Evolutionary conservation across 2,888 invertebrate genomes (phyloP), one percentile per base, ranked within the genome.

Genomic region (Hirudinaria manillensis): DNA sequence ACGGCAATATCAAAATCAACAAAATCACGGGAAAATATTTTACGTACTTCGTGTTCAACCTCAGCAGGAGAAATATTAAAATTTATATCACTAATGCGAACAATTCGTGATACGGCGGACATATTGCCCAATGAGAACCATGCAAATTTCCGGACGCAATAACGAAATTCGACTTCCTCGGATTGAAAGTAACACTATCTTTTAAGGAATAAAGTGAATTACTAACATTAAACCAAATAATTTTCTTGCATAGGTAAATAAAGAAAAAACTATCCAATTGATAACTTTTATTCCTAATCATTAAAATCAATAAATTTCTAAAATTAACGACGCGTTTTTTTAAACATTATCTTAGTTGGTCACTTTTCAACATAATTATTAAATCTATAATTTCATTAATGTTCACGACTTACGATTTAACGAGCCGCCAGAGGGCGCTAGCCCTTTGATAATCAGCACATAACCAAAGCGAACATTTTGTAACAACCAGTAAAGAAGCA

Each of bases 1-100:
- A 68, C 36, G 27, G 32, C n/a, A n/a, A 68, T 36, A 3, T 32
- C 68, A 29, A 68, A 29, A 34, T 32, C 32, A 6, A 7, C 16
- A 36, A 34, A 68, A 68, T 68, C 68, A 29, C 32, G n/a, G n/a
- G 36, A 34, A 36, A 68, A 36, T 34, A 68, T 32, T n/a, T 68
- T 68, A 29, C 32, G 29, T 34, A 68, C 36, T 36, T 68, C 68
- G 10, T 34, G 19, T 13, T 68, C 32, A n/a, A 68, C 68, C 21
- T 68, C 68, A n/a, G n/a, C n/a, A 34, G 29, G 68, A 24, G 68
- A 24, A 6, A 68, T 29, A 68, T 32, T n/a, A 29, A 68, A 10
- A 68, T 68, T 36, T 34, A 68, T 68, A 68, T 68, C 68, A 24
- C 68, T 68, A 19, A 68, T 68, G 32, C 68, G 32, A 68, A 68